A percentile compares a stretch with the other conserved stretches of the same genome.
phyloP scores from a whole-genome alignment of 1,140 invertebrate genomes.

The Drosophila yakuba region DNA sequence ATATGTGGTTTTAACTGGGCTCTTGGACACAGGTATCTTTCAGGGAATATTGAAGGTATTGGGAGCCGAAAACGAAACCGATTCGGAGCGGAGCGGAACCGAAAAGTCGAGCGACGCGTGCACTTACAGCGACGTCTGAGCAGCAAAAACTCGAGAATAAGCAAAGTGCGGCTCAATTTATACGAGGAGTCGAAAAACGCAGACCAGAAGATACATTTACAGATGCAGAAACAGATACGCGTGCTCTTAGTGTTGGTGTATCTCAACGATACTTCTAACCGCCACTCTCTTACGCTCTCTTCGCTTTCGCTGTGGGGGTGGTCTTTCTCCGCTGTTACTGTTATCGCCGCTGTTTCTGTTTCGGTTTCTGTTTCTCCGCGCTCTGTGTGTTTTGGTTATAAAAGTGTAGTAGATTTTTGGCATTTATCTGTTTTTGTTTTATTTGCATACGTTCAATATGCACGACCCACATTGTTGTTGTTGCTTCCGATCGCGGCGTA shows the following conservation, averaged over 20 bases:
- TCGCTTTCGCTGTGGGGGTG: conserved; percentile 19
- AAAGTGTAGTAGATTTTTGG: conserved; percentile 58
- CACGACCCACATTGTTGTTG: conserved; percentile 76
- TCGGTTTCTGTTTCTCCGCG: conserved; percentile 21
- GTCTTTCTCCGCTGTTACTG: conserved; percentile 21
- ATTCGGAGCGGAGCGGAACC: conserved; percentile 27
- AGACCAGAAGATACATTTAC: conserved; percentile 70
- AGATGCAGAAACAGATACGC: conserved; percentile 31
- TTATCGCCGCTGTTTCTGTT: conserved; percentile 21
- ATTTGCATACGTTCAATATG: conserved; percentile 79
- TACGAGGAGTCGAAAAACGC: conserved; percentile 58
- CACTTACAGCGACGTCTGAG: conserved; percentile 76
- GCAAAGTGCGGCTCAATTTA: conserved; percentile 82
- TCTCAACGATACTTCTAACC: conserved; percentile 54
- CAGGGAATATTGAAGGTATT: conserved; percentile 7
- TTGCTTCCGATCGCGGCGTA: conserved; percentile 39
- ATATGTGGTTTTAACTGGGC: not conserved
- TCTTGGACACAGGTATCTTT: conserved; percentile 12
- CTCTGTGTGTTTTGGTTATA: conserved; percentile 57
- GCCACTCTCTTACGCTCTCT: conserved; percentile 20
- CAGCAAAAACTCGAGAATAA: conserved; percentile 81
- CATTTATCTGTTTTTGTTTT: conserved; percentile 61
- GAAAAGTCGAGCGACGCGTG: conserved; percentile 55
- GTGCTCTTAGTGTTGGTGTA: conserved; percentile 45
- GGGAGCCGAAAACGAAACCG: conserved; percentile 35